phyloP scores from a whole-genome alignment of 1,140 invertebrate genomes.

The Oryctes rhinoceros region DNA sequence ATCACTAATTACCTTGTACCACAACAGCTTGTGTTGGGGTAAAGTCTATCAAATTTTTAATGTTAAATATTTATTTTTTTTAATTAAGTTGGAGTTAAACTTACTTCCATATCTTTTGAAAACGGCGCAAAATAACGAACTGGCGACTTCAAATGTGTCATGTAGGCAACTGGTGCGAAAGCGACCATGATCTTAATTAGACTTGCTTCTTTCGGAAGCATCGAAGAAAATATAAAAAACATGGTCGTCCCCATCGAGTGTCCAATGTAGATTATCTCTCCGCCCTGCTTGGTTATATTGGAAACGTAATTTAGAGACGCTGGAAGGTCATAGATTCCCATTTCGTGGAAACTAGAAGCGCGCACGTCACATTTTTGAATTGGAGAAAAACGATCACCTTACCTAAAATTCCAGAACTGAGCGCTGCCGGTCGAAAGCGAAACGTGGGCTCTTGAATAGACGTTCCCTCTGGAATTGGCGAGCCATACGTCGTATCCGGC shows the following conservation, averaged over 20 bases:
- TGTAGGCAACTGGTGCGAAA: slow-evolving; percentile 79
- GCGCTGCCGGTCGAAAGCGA: slow-evolving; percentile 59
- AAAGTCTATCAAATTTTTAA: no score
- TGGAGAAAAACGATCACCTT: background rate
- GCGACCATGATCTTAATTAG: slow-evolving; percentile 67
- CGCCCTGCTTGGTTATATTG: slow-evolving; percentile 52
- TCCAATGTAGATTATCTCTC: slow-evolving; percentile 71
- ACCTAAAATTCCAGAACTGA: slow-evolving; percentile 78
- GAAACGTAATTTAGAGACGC: slow-evolving; percentile 71
- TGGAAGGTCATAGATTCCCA: slow-evolving; percentile 75
- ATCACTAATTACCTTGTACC: slow-evolving; percentile 3
- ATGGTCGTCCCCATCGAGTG: slow-evolving; percentile 72
- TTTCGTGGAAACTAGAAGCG: slow-evolving; percentile 65
- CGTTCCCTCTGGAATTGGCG: slow-evolving; percentile 74
- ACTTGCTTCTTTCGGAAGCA: slow-evolving; percentile 64
- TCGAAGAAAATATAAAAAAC: slow-evolving; percentile 65
- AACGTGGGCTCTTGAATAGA: slow-evolving; percentile 66
- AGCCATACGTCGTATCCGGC: slow-evolving; percentile 82
- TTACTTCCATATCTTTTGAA: slow-evolving; percentile 66
- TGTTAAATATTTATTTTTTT: background rate
- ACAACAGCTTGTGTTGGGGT: no score
- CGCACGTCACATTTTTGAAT: background rate
- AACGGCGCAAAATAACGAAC: slow-evolving; percentile 69
- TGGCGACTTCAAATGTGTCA: slow-evolving; percentile 75
- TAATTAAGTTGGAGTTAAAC: background rate